Base-by-base conservation (phyloP, 2,888 invertebrate genomes). In the Deilephila elpenor region DNA sequence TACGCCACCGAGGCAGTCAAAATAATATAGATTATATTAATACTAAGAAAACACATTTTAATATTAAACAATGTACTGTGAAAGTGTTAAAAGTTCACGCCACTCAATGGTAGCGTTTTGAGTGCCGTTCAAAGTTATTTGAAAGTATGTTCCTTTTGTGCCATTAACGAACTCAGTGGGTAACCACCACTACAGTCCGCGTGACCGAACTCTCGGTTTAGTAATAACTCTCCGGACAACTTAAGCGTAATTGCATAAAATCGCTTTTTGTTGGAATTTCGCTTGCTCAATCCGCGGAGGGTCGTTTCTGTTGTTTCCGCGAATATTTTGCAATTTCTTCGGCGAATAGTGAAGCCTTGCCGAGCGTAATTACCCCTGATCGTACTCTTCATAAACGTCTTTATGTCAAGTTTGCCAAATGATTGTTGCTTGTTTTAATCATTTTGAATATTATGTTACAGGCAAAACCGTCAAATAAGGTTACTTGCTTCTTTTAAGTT, bases 161-260 rank as follows among this genome's bases (percentile, higher is more conserved):
- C 67, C 67, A 67, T 67, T 67, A 67, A 25, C 67, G 67, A 67
- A 67, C 44, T 67, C 72, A 59, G 67, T 73, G 72, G 72, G 34
- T 44, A 37, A 59, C 64, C 72, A 59, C 34, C 71, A 71, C 64
- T 80, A 80, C 77, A 75, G 74, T 77, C 84, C 79, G 81, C 87
- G 92, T 91, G 91, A 92, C 91, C 87, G 88, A 86, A 84, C 86
- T 86, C 87, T 86, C 85, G 84, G 87, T 89, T 89, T 89, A 89
- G 93, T 92, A 93, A 93, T 92, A 91, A 91, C 89, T 89, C 91
- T 86, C 84, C 86, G 86, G 86, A 87, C 89, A 89, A 92, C 88
- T 90, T 90, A 88, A 89, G 84, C 88, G 91, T 92, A 93, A 93
- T 93, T 93, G 92, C 92, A 91, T 91, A 89, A 92, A 92, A 93